Percentiles rank a stretch among this genome's conserved stretches.
Conservation (phyloP, 2,797 vertebrate species). For the Lemur catta region DNA sequence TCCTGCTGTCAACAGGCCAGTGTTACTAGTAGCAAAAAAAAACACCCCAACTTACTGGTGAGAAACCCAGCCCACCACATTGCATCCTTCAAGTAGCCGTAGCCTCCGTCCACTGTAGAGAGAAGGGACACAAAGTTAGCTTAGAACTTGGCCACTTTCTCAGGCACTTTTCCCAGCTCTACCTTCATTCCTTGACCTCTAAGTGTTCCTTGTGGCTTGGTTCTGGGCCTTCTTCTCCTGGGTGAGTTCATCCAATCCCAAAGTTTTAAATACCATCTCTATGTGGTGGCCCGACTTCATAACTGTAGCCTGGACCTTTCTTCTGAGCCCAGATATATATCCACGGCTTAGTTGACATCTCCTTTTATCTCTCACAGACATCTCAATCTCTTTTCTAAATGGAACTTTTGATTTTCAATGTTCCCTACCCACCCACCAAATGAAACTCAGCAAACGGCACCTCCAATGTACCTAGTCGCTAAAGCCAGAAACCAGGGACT, state of each 20-base stretch:
- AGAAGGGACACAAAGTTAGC: conserved; percentile 42
- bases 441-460: neutral
- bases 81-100: conserved; percentile 95
- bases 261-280: neutral
- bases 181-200: neutral
- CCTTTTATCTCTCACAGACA: neutral
- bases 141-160: neutral
- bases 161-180: neutral
- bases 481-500: neutral
- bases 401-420: neutral
- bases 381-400: neutral
- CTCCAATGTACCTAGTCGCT: neutral
- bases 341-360: neutral
- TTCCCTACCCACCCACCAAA: neutral
- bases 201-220: neutral
- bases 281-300: neutral
- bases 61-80: conserved; percentile 97
- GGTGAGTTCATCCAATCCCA: neutral
- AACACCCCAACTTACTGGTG: conserved; percentile 89
- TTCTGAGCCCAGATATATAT: neutral
- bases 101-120: conserved; percentile 92
- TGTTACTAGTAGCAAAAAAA: neutral
- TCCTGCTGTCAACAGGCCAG: neutral
- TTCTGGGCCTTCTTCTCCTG: neutral
- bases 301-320: neutral